Evolutionary conservation across 2,797 vertebrate species (phyloP), one percentile per base, ranked within the genome.

Genomic region (Eidolon dupreanum): DNA sequence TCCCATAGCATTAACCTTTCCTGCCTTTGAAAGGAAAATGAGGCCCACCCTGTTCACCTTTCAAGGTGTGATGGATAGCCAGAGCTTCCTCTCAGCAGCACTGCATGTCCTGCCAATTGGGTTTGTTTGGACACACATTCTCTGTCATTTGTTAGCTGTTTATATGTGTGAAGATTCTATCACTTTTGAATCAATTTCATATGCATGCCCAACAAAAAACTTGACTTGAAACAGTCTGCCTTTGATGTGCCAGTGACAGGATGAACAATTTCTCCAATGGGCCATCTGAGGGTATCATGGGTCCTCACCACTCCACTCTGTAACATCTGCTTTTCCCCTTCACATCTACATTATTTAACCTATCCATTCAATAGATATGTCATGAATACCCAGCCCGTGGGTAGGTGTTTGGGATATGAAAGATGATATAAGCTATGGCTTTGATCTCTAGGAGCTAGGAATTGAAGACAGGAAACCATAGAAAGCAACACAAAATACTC

Each of bases 31-130:
- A 83, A 91, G 88, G 43, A 22, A 57, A 90, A 78, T 9, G 53
- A 75, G 96, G 31, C 95, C 94, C 65, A 8, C 94, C 86, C 81
- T 92, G 68, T n/a, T 93, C 87, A 75, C 93, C 95, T 93, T 90
- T 87, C 86, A 96, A 98, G 96, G 97, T 98, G 96, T 97, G 97
- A 98, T 87, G 97, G 97, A 98, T 98, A 92, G 97, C 55, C 92
- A 96, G 97, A 78, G 91, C 84, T 98, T 98, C 97, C 97, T 96
- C 70, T 68, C 8, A 13, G 86, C n/a, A 86, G 98, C 53, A 97
- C 92, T 33, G 84, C 38, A 33, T 85, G 97, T 98, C 94, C 98
- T 97, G 98, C 96, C 96, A 96, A 71, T 78, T 82, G 90, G 95
- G 93, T 98, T 94, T 98, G 97, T 98, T 98, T 98, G 91, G 97